Conservation (phyloP, 2,797 vertebrate species). For the Pristis pectinata region DNA sequence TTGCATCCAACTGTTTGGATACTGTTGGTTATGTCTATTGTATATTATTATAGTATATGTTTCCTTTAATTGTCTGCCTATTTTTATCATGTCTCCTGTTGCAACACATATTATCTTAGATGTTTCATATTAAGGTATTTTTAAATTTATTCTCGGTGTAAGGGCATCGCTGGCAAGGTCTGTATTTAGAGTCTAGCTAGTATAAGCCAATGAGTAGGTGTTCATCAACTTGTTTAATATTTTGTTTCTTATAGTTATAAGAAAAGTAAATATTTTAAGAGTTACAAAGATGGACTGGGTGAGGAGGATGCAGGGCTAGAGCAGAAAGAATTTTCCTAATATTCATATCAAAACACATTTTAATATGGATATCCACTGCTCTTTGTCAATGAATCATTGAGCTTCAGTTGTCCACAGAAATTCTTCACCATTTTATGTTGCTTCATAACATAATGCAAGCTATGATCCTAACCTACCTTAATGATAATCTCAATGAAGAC, state of each 20-base stretch:
- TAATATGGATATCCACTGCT: not conserved
- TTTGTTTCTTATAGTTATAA: not conserved
- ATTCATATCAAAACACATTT: not conserved
- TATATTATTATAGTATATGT: not conserved
- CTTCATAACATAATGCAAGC: no score
- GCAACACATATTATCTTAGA: not conserved
- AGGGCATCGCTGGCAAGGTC: not conserved
- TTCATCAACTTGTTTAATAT: not conserved
- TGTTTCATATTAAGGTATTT: not conserved
- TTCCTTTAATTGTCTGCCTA: not conserved
- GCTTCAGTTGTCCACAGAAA: no score
- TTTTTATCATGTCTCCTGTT: not conserved
- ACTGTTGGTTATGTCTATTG: not conserved
- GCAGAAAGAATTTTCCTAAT: not conserved
- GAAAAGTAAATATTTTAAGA: not conserved
- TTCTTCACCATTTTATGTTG: no score
- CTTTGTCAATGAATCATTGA: not conserved
- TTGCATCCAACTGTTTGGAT: not conserved
- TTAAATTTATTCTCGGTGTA: not conserved
- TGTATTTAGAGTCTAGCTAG: not conserved
- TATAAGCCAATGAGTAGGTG: not conserved
- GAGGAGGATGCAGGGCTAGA: not conserved
- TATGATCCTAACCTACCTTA: no score
- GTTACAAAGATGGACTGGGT: not conserved
- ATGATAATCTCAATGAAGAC: no score